These are phyloP conservation scores for Luffia ferchaultella DNA, from an alignment of 2,888 invertebrate genomes.

Conservation along the genomic window DNA sequence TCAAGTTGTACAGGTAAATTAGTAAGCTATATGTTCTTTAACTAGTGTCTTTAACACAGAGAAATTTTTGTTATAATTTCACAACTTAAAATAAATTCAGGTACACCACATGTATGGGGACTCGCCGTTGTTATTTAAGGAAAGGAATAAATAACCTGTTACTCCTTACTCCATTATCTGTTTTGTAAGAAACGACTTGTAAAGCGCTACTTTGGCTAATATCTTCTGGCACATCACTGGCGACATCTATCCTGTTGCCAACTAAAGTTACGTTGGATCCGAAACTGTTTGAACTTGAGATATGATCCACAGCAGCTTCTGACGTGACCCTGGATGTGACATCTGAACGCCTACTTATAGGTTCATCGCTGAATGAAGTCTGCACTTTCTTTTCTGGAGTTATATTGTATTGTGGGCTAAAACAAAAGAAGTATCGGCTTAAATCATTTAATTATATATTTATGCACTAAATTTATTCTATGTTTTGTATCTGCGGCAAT, in stretches of 20 bases:
- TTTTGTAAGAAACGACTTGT: constrained; percentile 72
- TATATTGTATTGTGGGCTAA: constrained; percentile 35
- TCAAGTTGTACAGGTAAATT: no score
- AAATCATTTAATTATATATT: no score
- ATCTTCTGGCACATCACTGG: constrained; percentile 34
- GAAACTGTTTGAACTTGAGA: constrained; percentile 71
- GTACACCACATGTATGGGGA: no score
- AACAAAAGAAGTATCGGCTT: no score
- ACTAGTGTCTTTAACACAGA: no score
- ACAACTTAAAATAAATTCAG: no score
- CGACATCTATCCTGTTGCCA: constrained; percentile 87
- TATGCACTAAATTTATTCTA: no score
- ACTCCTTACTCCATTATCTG: constrained; percentile 60
- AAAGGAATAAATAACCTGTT: constrained; percentile 46
- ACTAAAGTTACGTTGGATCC: constrained; percentile 84
- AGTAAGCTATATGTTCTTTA: no score
- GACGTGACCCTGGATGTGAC: constrained; percentile 23
- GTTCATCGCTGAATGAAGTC: constrained; percentile 44
- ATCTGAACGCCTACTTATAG: constrained; percentile 26
- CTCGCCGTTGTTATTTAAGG: no score
- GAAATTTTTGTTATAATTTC: no score
- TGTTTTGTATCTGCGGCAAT: no score
- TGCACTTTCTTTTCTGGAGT: constrained; percentile 39
- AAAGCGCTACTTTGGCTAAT: constrained; percentile 41
- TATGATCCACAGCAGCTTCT: constrained; percentile 33